Evolutionary conservation across 2,888 invertebrate species (phyloP).

Genomic region (Meloe dianella): DNA sequence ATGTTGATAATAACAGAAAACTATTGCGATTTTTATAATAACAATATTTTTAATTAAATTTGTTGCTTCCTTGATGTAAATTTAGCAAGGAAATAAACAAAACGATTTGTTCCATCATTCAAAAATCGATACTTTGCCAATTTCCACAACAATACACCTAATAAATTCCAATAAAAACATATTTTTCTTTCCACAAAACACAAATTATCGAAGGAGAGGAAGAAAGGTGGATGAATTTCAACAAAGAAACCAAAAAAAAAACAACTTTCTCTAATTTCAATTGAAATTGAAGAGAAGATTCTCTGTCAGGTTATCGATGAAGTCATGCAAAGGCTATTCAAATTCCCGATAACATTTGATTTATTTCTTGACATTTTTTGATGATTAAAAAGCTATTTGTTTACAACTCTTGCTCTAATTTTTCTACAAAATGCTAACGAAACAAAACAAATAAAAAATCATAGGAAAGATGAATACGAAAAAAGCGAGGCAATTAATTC

Average conservation of each 20-base stretch:
- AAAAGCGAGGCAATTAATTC: not conserved
- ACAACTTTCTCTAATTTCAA: not conserved
- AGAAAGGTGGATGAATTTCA: not conserved
- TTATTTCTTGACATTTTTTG: conserved; percentile 14
- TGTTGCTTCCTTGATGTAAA: not conserved
- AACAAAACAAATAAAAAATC: not conserved
- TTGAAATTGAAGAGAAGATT: not conserved
- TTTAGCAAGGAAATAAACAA: not conserved
- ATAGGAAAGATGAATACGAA: not conserved
- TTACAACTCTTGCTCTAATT: conserved; percentile 19
- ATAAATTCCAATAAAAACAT: too few relatives aligned
- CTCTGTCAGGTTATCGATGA: conserved; percentile 16
- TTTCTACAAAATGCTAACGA: not conserved
- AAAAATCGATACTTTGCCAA: too few relatives aligned
- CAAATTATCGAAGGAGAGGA: too few relatives aligned
- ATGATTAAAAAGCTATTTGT: conserved; percentile 21
- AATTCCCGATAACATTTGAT: conserved; percentile 22
- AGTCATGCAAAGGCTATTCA: conserved; percentile 7
- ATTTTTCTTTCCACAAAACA: too few relatives aligned
- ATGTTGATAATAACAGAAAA: not conserved
- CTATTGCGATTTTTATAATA: not conserved
- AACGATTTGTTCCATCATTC: not conserved
- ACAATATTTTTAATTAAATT: not conserved
- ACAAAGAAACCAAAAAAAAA: too few relatives aligned
- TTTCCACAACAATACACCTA: too few relatives aligned